phyloP scores from a whole-genome alignment of 2,797 vertebrate species.

The Protonibea diacanthus region DNA sequence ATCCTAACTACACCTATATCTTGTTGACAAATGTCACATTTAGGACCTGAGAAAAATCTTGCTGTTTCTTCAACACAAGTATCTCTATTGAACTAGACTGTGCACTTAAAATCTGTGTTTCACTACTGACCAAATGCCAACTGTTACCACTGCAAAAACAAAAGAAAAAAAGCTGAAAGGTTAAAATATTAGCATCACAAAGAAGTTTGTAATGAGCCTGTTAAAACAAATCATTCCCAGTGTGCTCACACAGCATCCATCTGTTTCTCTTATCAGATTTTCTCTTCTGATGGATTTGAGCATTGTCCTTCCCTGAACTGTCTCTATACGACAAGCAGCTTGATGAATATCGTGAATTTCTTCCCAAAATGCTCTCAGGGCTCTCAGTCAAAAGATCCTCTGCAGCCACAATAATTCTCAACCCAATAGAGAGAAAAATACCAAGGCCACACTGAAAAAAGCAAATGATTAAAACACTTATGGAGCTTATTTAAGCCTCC shows the following conservation, averaged over 20 bases:
- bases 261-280: not conserved
- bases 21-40: not conserved
- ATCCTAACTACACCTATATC: too few relatives aligned
- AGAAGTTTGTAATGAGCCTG: not conserved
- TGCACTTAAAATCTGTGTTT: too few relatives aligned
- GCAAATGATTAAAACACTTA: too few relatives aligned
- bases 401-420: too few relatives aligned
- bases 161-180: not conserved
- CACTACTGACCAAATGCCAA: not conserved
- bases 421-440: too few relatives aligned
- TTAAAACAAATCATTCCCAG: too few relatives aligned
- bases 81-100: not conserved
- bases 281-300: not conserved
- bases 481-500: too few relatives aligned
- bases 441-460: too few relatives aligned
- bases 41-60: not conserved
- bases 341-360: not conserved
- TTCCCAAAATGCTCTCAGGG: not conserved
- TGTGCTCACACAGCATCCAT: not conserved
- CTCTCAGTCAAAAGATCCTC: too few relatives aligned
- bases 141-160: too few relatives aligned
- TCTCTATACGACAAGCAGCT: not conserved
- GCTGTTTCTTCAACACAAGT: not conserved
- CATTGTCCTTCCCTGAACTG: not conserved
- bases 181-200: not conserved